Evolutionary conservation across 2,888 invertebrate species (phyloP).

Genomic region (Agrotis segetum): DNA sequence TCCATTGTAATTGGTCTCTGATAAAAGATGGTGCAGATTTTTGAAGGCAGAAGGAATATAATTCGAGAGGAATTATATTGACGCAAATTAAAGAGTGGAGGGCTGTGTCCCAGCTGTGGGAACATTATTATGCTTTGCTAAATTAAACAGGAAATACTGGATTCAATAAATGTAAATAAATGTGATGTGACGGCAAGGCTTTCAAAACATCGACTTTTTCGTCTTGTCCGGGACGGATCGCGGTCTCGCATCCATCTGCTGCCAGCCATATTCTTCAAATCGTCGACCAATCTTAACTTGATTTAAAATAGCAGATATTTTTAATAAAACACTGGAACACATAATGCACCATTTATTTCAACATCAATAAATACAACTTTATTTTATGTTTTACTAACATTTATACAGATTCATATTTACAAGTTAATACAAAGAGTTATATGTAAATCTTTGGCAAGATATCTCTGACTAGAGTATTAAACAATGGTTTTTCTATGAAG

Average conservation of each 20-base stretch:
- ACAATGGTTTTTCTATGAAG: constrained; percentile 4
- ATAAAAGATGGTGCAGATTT: constrained; percentile 29
- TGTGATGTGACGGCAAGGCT: too few relatives aligned
- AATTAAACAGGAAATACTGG: too few relatives aligned
- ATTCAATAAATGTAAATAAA: too few relatives aligned
- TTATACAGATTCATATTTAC: constrained; percentile 66
- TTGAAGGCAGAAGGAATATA: not conserved
- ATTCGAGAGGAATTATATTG: not conserved
- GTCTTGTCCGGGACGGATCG: too few relatives aligned
- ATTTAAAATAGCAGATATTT: not conserved
- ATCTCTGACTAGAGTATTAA: constrained; percentile 55
- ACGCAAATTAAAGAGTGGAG: too few relatives aligned
- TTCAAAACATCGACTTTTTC: too few relatives aligned
- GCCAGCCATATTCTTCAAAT: too few relatives aligned
- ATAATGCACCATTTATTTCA: constrained; percentile 72
- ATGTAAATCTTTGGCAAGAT: constrained; percentile 67
- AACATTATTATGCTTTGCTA: too few relatives aligned
- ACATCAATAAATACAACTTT: constrained; percentile 75
- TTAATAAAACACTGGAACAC: constrained; percentile 48
- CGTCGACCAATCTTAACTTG: too few relatives aligned
- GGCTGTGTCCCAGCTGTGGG: too few relatives aligned
- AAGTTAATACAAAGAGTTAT: constrained; percentile 40
- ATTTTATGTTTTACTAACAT: constrained; percentile 62
- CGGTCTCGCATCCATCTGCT: too few relatives aligned
- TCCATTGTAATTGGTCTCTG: constrained; percentile 28